Evolutionary conservation across 2,113 vertebrate genomes (phyloP), one percentile per base, ranked within the genome.

Genomic region (Zosterops borbonicus): DNA sequence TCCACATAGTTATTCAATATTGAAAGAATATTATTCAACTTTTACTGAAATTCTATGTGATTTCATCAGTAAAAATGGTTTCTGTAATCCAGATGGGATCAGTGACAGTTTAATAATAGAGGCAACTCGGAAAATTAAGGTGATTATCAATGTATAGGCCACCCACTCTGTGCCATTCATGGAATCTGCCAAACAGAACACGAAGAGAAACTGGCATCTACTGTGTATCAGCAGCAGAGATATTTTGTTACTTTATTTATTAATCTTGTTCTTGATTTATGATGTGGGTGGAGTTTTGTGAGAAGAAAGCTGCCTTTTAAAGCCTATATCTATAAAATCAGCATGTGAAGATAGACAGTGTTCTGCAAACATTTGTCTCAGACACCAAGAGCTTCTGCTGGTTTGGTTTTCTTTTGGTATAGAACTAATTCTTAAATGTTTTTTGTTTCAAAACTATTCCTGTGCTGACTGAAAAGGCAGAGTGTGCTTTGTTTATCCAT

Each of bases 81-180:
- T 97, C 97, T 97, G 96, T 95, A 97, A 94, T 96, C 96, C 97
- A 97, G 96, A 97, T 94, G 94, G 94, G 89, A 90, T 74, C 65
- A 94, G 90, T 89, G 92, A 93, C 8, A 24, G 25, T 25, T 77
- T 95, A 96, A 90, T 84, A 87, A 87, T 78, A 91, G 84, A 97
- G 59, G 83, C 93, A 95, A 76, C 87, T 94, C 94, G 37, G 41
- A 92, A 97, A 97, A 93, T 96, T 95, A 91, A 89, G 97, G 94
- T 92, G 93, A 65, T 87, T 91, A 60, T 71, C 76, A 94, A 15
- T 1, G 7, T 20, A 22, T 8, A 1, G 85, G 68, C 97, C 97
- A 98, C 97, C 96, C 97, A 96, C 83, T n/a, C 59, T 53, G 50
- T 46, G 62, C 59, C 82, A 87, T 82, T 92, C 75, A 50, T 14